Conservation (phyloP, 2,888 invertebrate genomes). For the Macropis europaea region DNA sequence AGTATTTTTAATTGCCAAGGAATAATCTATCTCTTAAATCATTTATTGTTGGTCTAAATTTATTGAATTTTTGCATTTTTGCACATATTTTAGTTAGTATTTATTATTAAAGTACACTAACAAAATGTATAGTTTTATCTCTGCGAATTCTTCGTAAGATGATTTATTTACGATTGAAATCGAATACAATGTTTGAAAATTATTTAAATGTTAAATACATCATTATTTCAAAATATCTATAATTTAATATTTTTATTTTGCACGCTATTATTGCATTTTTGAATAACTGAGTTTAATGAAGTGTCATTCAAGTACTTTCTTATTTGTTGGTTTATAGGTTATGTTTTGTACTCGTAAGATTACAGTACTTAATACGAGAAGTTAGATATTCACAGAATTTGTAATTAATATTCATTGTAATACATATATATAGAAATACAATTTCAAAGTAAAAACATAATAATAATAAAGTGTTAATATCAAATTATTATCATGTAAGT, state of each 20-base stretch:
- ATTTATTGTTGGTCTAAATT: no score
- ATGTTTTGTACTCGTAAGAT: not conserved
- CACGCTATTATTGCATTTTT: not conserved
- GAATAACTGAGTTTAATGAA: not conserved
- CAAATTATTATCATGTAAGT: not conserved
- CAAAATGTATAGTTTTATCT: no score
- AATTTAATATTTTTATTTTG: not conserved
- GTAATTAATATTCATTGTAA: not conserved
- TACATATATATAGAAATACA: not conserved
- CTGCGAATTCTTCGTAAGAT: no score
- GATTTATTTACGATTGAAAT: no score
- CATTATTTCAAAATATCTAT: not conserved
- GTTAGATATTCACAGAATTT: not conserved
- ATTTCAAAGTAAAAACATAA: not conserved
- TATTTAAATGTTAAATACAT: no score
- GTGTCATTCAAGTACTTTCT: not conserved
- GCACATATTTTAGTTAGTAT: no score
- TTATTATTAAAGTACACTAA: no score
- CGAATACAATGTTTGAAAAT: no score
- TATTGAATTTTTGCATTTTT: no score
- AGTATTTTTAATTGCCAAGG: no score
- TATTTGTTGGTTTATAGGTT: constrained; percentile 9
- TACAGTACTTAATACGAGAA: not conserved
- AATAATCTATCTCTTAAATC: no score
- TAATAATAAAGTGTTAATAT: not conserved